Base-by-base conservation (phyloP, 2,113 vertebrate species). In the Meleagris gallopavo region DNA sequence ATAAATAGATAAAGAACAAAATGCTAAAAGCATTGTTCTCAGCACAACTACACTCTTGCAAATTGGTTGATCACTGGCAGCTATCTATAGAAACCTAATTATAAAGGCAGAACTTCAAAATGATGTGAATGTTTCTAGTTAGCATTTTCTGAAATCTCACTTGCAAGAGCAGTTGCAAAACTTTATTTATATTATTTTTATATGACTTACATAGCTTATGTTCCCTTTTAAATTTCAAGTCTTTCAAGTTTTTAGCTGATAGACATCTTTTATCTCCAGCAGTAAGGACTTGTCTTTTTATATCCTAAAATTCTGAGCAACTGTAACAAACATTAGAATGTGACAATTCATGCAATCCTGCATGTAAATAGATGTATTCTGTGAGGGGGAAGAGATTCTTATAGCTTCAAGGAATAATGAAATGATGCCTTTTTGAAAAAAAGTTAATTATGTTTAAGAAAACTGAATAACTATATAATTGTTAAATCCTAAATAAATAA, bases 391-490 rank as follows among this genome's bases (percentile, higher is more conserved):
- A 66, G 6, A 22, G 7, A 74, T 84, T 62, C n/a, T 74, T 84
- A 58, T 1, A 71, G 3, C 2, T 70, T 82, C 36, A 84, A 62
- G 10, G 5, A 62, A 54, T 34, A 82, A 76, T 5, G 7, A 72
- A 90, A 79, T 55, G 3, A 52, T 52, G 1, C 0, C 1, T 32
- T 78, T 86, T 61, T 15, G 1, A 61, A 41, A 41, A 34, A 19
- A 61, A 38, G 9, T 16, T 27, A 52, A 27, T 7, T 69, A 40
- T n/a, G 30, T 45, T 48, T 13, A 86, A 6, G 22, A 74, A 62
- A 76, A 29, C 1, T 0, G 0, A 71, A 46, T 32, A 5, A 54
- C 69, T 52, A 54, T 30, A 54, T 6, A 54, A 30, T 29, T 30
- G 52, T 27, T 54, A 30, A 27, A 29, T 30, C 52, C 5, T 16